Base-by-base conservation (phyloP, 2,797 vertebrate species). In the Eulemur albifrons region DNA sequence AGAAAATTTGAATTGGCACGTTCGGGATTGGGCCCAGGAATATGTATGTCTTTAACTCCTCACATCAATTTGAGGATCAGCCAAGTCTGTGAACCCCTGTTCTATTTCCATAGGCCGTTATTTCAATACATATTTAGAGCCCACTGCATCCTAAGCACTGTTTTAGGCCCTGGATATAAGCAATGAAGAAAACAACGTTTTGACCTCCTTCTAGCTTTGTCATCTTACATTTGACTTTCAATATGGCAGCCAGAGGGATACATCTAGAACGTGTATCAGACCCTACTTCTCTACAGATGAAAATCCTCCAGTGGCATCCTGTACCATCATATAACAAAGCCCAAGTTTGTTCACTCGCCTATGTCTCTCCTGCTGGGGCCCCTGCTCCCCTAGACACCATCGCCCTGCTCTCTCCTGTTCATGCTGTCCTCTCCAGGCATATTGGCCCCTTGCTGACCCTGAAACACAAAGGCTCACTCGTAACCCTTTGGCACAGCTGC, bases 331-430 rank as follows among this genome's bases (percentile, higher is more conserved):
- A 45, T 2, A 59, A 54, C 52, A 72, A 90, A 48, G 32, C 25
- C 0, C 2, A 27, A 54, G 15, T 67, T n/a, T 73, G 6, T 7
- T 43, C 50, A 20, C 4, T 81, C 6, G 35, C 7, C 0, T 17
- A 4, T 6, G 20, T 20, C 20, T 38, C 5, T 0, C 2, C 30
- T 2, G 7, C 7, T n/a, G 8, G 50, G 13, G 10, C 4, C 27
- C 1, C 35, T 17, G 21, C 1, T 52, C 27, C 14, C 6, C 21
- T 20, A 14, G 13, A 50, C 13, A 27, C 14, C 27, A 4, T 3
- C 0, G 7, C 0, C 7, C 43, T 65, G 6, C 18, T 40, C 35
- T 57, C 13, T 48, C 69, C 3, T 59, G 21, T 27, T 59, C 73
- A 91, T 15, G n/a, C 13, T 43, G 5, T 57, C 38, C 4, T 75